phyloP scores from a whole-genome alignment of 64 coral and sea anemone species.

The Porites australiensis region DNA sequence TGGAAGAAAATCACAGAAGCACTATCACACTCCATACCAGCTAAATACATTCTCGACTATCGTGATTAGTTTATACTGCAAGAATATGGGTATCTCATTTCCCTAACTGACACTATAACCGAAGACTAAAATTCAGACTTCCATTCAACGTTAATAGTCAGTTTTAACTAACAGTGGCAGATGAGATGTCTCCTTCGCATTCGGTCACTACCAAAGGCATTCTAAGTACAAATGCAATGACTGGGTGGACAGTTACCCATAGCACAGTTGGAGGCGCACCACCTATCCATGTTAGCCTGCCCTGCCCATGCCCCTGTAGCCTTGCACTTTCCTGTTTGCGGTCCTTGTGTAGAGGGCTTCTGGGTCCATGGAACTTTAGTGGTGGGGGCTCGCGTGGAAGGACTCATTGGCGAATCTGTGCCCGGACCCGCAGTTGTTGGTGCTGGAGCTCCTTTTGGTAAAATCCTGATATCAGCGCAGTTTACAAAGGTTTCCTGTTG shows the following conservation, averaged over 20 bases:
- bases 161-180: too few relatives aligned
- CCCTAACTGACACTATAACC: too few relatives aligned
- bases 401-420: not conserved
- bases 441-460: not conserved
- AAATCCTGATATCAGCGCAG: slow-evolving; percentile 53
- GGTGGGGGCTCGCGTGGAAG: not conserved
- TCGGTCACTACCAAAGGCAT: not conserved
- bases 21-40: too few relatives aligned
- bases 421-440: not conserved
- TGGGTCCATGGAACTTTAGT: not conserved
- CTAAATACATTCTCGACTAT: too few relatives aligned
- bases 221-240: slow-evolving; percentile 35
- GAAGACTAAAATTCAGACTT: too few relatives aligned
- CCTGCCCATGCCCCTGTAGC: slow-evolving; percentile 45
- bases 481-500: slow-evolving; percentile 79
- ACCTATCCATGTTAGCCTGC: slow-evolving; percentile 48
- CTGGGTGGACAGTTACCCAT: slow-evolving; percentile 59
- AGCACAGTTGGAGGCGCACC: slow-evolving; percentile 56
- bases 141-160: too few relatives aligned
- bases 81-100: too few relatives aligned
- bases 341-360: not conserved
- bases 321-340: not conserved
- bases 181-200: too few relatives aligned
- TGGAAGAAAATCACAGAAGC: too few relatives aligned
- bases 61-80: too few relatives aligned